These are phyloP conservation scores for Typhlichthys subterraneus DNA, from an alignment of 2,797 vertebrate species.

Conservation along the genomic window DNA sequence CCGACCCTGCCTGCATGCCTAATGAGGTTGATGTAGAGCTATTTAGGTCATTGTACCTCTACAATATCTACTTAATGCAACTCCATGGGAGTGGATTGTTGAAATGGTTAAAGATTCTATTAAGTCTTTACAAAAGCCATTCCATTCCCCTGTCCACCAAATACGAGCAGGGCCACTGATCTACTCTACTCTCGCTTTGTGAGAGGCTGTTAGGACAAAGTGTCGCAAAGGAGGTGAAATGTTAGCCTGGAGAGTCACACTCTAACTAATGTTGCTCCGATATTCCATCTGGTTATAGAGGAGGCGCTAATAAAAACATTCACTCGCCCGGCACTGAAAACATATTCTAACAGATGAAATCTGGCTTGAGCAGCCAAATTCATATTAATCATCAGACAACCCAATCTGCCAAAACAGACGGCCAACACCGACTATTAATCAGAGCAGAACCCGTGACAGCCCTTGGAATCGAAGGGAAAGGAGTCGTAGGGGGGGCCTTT, in stretches of 20 bases:
- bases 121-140: slow-evolving; percentile 95
- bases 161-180: slow-evolving; percentile 82
- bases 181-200: slow-evolving; percentile 80
- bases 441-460: slow-evolving; percentile 76
- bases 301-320: slow-evolving; percentile 35
- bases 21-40: slow-evolving; percentile 97
- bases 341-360: slow-evolving; percentile 53
- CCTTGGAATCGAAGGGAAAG: slow-evolving; percentile 74
- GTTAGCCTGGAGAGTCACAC: slow-evolving; percentile 61
- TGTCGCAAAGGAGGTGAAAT: slow-evolving; percentile 75
- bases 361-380: slow-evolving; percentile 66
- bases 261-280: slow-evolving; percentile 36
- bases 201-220: slow-evolving; percentile 72
- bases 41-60: slow-evolving; percentile 96
- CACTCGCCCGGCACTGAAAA: slow-evolving; percentile 30
- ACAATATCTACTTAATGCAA: slow-evolving; percentile 99
- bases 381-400: slow-evolving; percentile 74
- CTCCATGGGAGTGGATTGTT: slow-evolving; percentile 96
- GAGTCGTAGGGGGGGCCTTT: slow-evolving; percentile 69
- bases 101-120: slow-evolving; percentile 97
- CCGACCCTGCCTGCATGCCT: slow-evolving; percentile 87
- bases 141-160: slow-evolving; percentile 85
- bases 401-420: slow-evolving; percentile 76
- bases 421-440: slow-evolving; percentile 77
- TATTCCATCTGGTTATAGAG: slow-evolving; percentile 36